Percentiles rank a stretch among this genome's conserved stretches.
Evolutionary conservation across 2,797 vertebrate genomes (phyloP).

Genomic region (Acanthopagrus latus): DNA sequence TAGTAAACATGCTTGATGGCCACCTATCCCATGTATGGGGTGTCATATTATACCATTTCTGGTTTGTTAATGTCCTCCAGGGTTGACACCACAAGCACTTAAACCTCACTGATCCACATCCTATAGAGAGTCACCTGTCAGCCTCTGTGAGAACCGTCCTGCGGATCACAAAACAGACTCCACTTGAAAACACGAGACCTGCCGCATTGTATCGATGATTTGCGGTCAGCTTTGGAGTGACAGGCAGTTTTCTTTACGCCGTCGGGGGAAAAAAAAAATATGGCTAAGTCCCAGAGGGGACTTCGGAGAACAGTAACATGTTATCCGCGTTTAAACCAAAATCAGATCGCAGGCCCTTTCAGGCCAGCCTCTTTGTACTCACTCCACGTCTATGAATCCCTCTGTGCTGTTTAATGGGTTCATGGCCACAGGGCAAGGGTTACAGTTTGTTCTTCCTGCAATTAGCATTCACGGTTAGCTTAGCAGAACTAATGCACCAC

Average conservation of each 20-base stretch:
- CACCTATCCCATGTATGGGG: conserved; percentile 28
- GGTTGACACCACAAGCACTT: conserved; percentile 69
- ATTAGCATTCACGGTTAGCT: conserved; percentile 94
- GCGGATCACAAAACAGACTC: conserved; percentile 50
- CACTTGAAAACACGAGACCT: conserved; percentile 70
- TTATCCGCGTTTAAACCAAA: conserved; percentile 78
- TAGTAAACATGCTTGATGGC: background rate
- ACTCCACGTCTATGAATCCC: conserved; percentile 67
- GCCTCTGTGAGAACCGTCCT: conserved; percentile 50
- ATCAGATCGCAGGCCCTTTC: conserved; percentile 77
- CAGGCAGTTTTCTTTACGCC: conserved; percentile 55
- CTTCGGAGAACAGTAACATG: conserved; percentile 67
- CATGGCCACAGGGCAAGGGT: conserved; percentile 85
- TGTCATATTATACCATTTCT: conserved; percentile 51
- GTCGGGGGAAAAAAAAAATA: conserved; percentile 27
- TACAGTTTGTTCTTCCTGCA: conserved; percentile 91
- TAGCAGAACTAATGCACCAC: conserved; percentile 94
- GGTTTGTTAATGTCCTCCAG: conserved; percentile 55
- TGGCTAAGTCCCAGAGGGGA: conserved; percentile 47
- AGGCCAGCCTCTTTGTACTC: conserved; percentile 67
- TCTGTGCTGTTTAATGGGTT: conserved; percentile 82
- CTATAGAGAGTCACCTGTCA: conserved; percentile 62
- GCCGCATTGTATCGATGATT: conserved; percentile 68
- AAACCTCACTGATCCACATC: conserved; percentile 57
- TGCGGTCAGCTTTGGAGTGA: conserved; percentile 67